phyloP scores from a whole-genome alignment of 2,888 invertebrate species.

The Sturmia bella region DNA sequence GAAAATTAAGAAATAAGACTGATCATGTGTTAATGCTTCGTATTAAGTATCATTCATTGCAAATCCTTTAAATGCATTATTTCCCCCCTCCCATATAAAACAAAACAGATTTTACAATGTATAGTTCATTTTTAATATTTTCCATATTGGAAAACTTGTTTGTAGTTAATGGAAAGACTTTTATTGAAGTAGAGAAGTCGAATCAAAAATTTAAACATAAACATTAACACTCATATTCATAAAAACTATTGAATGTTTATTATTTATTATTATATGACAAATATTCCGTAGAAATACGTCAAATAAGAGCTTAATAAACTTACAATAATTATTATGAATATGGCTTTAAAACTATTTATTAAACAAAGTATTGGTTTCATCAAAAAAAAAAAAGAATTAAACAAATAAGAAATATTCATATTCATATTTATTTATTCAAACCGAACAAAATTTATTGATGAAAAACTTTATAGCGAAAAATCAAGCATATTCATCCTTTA shows the following conservation, averaged over 20 bases:
- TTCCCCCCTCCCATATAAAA: slow-evolving; percentile 31
- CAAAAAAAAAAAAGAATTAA: too few species aligned
- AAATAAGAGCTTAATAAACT: slow-evolving; percentile 14
- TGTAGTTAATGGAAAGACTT: slow-evolving; percentile 67
- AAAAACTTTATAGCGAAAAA: slow-evolving; percentile 1
- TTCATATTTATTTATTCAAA: too few species aligned
- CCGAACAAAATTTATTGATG: background rate
- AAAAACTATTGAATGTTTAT: too few species aligned
- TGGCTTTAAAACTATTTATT: too few species aligned
- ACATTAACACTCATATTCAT: too few species aligned
- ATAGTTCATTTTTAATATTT: slow-evolving; percentile 59
- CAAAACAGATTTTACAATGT: slow-evolving; percentile 35
- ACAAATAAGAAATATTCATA: too few species aligned
- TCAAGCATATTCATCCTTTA: slow-evolving; percentile 47
- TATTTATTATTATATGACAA: too few species aligned
- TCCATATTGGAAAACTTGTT: slow-evolving; percentile 71
- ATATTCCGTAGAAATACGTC: slow-evolving; percentile 33
- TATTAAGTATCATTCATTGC: slow-evolving; percentile 48
- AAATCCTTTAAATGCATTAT: slow-evolving; percentile 58
- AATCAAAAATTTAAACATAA: slow-evolving; percentile 39
- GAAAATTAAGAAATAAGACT: slow-evolving; percentile 47
- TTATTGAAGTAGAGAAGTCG: background rate
- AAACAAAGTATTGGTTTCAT: too few species aligned
- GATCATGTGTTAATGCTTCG: slow-evolving; percentile 49
- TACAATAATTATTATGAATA: too few species aligned